Base-by-base conservation (phyloP, 1,140 invertebrate genomes). In the Drosophila mojavensis region DNA sequence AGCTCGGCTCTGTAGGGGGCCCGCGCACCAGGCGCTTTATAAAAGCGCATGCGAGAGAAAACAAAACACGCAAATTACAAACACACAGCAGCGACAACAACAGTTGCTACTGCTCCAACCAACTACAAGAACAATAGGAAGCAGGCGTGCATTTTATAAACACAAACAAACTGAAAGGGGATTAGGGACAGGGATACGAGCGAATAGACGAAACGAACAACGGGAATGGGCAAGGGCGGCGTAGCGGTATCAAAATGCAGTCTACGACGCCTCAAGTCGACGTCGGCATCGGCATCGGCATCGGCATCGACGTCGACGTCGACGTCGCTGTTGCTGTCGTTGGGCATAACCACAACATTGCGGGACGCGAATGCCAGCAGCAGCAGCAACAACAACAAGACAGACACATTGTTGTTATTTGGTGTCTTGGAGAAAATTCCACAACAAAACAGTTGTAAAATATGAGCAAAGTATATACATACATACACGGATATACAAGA, bases 371-470 rank as follows among this genome's bases (percentile, higher is more conserved):
- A 62, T 66, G 48, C 28, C 63, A 68, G 56, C 53, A 80, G 11
- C 53, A 80, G 11, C 58, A 80, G 33, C 41, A 76, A 39, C 6
- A 75, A 61, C 56, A 80, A 39, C 41, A 76, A 56, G 54, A 43
- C 62, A 50, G 39, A 50, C 64, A 64, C 61, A 72, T 67, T 66
- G 62, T 79, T 76, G 50, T 60, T 79, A 39, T 73, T 67, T 76
- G 75, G 59, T 83, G 82, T 86, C 82, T 86, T 88, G 63, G 71
- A 76, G 77, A 88, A 89, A 88, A 88, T 88, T 66, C 80, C 70
- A 80, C 83, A 88, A 77, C 78, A 84, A 65, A 89, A 88, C 84
- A 88, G 88, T 88, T 89, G 79, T 85, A 86, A 86, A 88, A 88
- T 85, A 85, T 84, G 81, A 82, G 66, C 75, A 82, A 82, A 86